Evolutionary conservation across 2,797 vertebrate species (phyloP).

Genomic region (Helarctos malayanus): DNA sequence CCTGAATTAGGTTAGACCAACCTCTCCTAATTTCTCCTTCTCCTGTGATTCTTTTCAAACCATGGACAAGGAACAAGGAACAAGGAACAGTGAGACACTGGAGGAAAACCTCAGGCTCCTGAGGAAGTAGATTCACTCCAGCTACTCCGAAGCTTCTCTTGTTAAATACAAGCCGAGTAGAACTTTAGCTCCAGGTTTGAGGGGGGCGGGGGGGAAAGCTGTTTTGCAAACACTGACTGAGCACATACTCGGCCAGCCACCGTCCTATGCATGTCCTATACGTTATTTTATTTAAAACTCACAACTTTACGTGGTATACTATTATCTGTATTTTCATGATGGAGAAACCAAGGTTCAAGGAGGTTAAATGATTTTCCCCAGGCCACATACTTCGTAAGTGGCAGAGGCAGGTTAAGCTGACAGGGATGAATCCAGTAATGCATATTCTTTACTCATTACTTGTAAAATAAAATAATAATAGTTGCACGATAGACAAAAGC

Average conservation of each 20-base stretch:
- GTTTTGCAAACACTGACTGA: neutral
- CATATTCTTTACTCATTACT: neutral
- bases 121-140: conserved; percentile 3
- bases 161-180: conserved; percentile 11
- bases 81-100: neutral
- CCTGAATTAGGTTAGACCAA: neutral
- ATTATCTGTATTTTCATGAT: neutral
- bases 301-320: neutral
- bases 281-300: conserved; percentile 24
- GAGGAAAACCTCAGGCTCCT: neutral
- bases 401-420: neutral
- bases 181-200: conserved; percentile 35
- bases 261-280: neutral
- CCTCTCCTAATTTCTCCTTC: neutral
- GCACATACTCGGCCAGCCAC: neutral
- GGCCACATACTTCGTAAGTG: neutral
- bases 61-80: neutral
- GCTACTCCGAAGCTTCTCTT: neutral
- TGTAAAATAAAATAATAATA: conserved; percentile 4
- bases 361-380: neutral
- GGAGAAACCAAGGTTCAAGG: conserved; percentile 4
- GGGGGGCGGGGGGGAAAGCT: neutral
- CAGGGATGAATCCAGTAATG: neutral
- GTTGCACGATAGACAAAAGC: neutral
- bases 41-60: neutral